Base-by-base conservation (phyloP, 2,888 invertebrate genomes). In the Aplocera efformata region DNA sequence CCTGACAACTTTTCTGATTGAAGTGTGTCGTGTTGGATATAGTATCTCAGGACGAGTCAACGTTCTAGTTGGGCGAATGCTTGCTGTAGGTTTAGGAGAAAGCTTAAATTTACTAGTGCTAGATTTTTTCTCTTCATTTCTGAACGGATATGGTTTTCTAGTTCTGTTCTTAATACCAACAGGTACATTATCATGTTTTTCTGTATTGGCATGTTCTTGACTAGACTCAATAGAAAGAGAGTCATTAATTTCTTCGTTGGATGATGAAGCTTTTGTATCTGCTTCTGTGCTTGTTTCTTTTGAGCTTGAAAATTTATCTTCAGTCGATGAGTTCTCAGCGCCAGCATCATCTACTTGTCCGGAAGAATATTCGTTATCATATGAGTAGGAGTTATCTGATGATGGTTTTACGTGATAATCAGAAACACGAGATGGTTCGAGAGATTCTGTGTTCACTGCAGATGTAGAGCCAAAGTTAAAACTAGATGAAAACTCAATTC, bases 401-500 rank as follows among this genome's bases (percentile, higher is more conserved):
- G 67, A 67, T 21, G 66, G 51, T 8, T 51, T 42, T 30, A 71
- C 67, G 10, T 48, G 42, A n/a, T 49, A 47, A 9, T 69, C 61
- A 10, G 67, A 53, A 10, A 48, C 42, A 35, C 48, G 65, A 2
- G 80, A 66, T 10, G 79, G 51, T 37, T 66, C 51, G 20, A 61
- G 35, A 26, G 46, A 51, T 37, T 72, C 65, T 27, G 82, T 74
- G 53, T 74, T 79, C 36, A 75, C 67, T 39, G 83, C 66, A 25
- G 82, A 69, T 8, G 82, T 76, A 1, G 82, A 79, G 30, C 60
- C 71, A 50, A 85, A 84, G 47, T 80, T 79, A 41, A 83, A 79
- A 42, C 75, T 77, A 11, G 86, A 82, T 21, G 85, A 76, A 49
- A 85, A 86, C 29, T 79, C 86, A 34, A 84, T 57, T 11, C 77